phyloP scores from a whole-genome alignment of 1,140 invertebrate genomes.

The Danaus plexippus region DNA sequence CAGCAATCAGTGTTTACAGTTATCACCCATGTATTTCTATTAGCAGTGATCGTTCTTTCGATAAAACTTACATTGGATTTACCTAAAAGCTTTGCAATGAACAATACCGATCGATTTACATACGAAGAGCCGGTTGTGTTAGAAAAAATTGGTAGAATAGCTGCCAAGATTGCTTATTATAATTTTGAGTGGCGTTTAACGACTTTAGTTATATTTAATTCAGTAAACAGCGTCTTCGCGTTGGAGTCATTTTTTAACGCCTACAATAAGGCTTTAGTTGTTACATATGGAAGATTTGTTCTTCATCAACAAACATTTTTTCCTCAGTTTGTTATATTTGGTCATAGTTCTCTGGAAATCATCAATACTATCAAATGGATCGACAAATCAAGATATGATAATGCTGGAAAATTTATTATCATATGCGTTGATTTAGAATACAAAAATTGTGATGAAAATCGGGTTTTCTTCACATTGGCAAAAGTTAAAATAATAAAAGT shows the following conservation, averaged over 20 bases:
- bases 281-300: constrained; percentile 33
- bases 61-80: constrained; percentile 2
- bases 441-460: constrained; percentile 32
- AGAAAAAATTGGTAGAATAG: constrained; percentile 27
- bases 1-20: constrained; percentile 11
- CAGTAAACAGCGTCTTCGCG: constrained; percentile 19
- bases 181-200: constrained; percentile 51
- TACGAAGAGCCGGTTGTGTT: constrained; percentile 18
- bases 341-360: constrained; percentile 32
- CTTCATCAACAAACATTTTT: constrained; percentile 15
- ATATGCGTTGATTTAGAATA: constrained; percentile 27
- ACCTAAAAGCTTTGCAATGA: constrained; percentile 7
- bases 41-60: constrained; percentile 1
- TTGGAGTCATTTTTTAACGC: constrained; percentile 33
- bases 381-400: constrained; percentile 29
- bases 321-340: constrained; percentile 42
- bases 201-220: constrained; percentile 34
- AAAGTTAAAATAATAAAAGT: constrained; percentile 30
- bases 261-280: constrained; percentile 31
- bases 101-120: constrained; percentile 9
- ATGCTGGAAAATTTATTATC: constrained; percentile 38
- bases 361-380: constrained; percentile 32
- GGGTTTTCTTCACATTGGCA: constrained; percentile 31
- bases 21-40: not conserved
- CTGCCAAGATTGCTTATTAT: constrained; percentile 39